Evolutionary conservation across 1,140 invertebrate species (phyloP).

Genomic region (Zaprionus inermis): DNA sequence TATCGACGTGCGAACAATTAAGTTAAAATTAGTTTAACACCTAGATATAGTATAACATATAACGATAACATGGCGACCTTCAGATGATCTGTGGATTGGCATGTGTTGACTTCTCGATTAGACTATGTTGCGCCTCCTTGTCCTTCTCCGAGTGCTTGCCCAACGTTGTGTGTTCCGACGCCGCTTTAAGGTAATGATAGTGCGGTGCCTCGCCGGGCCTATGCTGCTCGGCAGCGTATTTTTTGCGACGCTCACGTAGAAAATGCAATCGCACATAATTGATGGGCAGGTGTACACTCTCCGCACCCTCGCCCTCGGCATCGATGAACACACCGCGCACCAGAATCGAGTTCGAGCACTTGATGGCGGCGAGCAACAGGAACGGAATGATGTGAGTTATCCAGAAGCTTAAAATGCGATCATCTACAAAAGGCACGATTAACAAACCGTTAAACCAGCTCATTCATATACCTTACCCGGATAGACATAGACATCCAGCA

Average conservation of each 20-base stretch:
- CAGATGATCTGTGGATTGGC: constrained; percentile 61
- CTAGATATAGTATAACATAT: constrained; percentile 33
- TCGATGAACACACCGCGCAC: constrained; percentile 94
- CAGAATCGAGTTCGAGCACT: constrained; percentile 92
- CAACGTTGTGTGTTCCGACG: constrained; percentile 50
- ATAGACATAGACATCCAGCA: constrained; percentile 91
- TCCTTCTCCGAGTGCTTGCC: constrained; percentile 62
- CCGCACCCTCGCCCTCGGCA: constrained; percentile 90
- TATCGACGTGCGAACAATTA: constrained; percentile 51
- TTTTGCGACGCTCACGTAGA: constrained; percentile 87
- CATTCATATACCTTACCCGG: constrained; percentile 85
- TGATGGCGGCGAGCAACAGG: constrained; percentile 90
- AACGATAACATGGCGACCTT: neutral
- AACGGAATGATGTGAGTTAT: constrained; percentile 90
- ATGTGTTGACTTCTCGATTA: constrained; percentile 69
- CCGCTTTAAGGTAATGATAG: constrained; percentile 60
- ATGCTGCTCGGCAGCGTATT: constrained; percentile 48
- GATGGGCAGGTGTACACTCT: constrained; percentile 92
- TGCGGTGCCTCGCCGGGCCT: constrained; percentile 40
- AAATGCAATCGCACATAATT: constrained; percentile 92
- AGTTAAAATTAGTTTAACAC: constrained; percentile 67
- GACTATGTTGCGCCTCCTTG: constrained; percentile 71
- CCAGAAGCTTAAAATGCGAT: constrained; percentile 90
- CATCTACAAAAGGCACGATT: constrained; percentile 84
- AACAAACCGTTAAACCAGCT: neutral